Evolutionary conservation across 2,797 vertebrate species (phyloP).

Genomic region (Onychomys leucogaster): DNA sequence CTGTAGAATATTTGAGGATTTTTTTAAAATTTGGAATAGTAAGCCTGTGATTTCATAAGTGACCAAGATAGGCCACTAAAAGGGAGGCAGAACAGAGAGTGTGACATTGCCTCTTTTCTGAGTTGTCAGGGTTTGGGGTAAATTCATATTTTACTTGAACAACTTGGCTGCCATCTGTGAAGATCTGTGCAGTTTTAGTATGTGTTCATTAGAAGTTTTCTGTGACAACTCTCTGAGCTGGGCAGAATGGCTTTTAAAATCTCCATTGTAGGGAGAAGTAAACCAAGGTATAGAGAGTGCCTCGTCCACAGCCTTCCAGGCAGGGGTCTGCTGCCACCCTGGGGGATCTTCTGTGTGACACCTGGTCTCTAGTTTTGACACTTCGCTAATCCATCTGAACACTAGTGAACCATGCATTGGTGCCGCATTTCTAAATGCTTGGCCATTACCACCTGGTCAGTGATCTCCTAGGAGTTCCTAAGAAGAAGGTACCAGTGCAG

Average conservation of each 20-base stretch:
- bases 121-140: constrained; percentile 32
- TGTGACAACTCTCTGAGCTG: not conserved
- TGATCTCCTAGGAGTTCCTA: not conserved
- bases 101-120: not conserved
- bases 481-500: not conserved
- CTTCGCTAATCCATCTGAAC: not conserved
- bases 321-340: not conserved
- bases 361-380: not conserved
- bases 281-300: not conserved
- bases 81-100: not conserved
- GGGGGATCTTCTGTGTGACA: not conserved
- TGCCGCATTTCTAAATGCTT: not conserved
- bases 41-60: constrained; percentile 44
- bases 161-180: not conserved
- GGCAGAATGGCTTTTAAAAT: not conserved
- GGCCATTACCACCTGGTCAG: not conserved
- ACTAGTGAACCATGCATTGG: not conserved
- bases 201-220: not conserved
- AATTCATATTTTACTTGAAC: constrained; percentile 1
- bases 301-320: no score
- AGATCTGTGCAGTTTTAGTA: not conserved
- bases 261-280: not conserved
- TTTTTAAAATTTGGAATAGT: not conserved
- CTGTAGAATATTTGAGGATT: not conserved
- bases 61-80: not conserved